Base-by-base conservation (phyloP, 2,888 invertebrate species). In the Fragum sueziense region DNA sequence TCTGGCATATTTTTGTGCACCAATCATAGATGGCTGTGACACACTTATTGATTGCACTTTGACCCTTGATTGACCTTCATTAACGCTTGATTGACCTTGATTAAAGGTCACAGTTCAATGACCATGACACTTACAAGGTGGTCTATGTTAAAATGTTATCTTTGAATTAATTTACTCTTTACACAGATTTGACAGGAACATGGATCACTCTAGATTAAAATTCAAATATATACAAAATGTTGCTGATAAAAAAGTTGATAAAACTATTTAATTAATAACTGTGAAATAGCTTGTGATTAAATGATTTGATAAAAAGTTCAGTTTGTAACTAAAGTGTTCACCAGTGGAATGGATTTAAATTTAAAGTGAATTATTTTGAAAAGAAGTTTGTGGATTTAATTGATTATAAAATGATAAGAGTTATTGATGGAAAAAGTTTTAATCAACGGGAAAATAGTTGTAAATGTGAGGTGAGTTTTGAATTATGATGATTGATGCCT, bases 41-140 rank as follows among this genome's bases (percentile, higher is more conserved):
- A 65, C 65, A 65, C 65, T 65, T 65, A 22, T 65, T 65, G 29
- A 61, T 33, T 33, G n/a, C 47, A 47, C 47, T 47, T 47, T 47
- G n/a, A 47, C 20, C 29, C 27, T 61, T 61, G 31, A 61, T 61
- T 61, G 33, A 33, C 61, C 61, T 20, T 61, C 20, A 61, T 61
- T 20, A 61, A 47, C 20, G 14, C 27, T 61, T 61, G 31, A 61
- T 61, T 61, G 33, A 33, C 61, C 61, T 20, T 61, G 33, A 61
- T 61, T 20, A 61, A n/a, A 29, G 33, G 61, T 61, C 61, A 65
- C 31, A 31, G 65, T 65, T 65, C 25, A 37, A 0, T 65, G 65
- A 65, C 41, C 65, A 25, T 65, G 65, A 65, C 22, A 37, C 17
- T 65, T 33, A 22, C 11, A 25, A 22, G 65, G 41, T 65, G 65